phyloP scores from a whole-genome alignment of 37 sponge, comb jelly and placozoan species.

The Ephydatia muelleri region DNA sequence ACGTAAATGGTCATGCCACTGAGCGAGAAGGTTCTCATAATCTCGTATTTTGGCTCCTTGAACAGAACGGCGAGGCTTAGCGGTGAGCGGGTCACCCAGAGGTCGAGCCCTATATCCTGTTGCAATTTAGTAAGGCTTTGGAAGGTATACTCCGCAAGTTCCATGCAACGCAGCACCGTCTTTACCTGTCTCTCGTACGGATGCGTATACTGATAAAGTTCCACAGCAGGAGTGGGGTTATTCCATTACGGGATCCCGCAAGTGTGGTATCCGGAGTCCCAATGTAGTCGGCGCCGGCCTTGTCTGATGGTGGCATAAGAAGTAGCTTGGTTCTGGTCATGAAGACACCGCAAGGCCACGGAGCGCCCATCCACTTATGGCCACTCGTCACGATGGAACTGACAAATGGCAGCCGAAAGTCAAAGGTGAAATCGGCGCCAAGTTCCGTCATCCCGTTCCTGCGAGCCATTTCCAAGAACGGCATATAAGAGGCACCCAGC shows the following conservation, averaged over 20 bases:
- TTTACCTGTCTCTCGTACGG: slow-evolving; percentile 18
- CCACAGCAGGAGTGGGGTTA: slow-evolving; percentile 12
- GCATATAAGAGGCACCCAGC: slow-evolving; percentile 37
- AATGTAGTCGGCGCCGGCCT: background rate
- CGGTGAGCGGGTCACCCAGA: slow-evolving; percentile 14
- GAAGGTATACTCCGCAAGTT: slow-evolving; percentile 3
- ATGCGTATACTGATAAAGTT: slow-evolving; percentile 32
- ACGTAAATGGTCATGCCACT: background rate
- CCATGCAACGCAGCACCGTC: slow-evolving; percentile 9
- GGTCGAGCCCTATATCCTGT: slow-evolving; percentile 5
- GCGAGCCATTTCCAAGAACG: slow-evolving; percentile 26
- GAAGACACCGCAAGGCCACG: slow-evolving; percentile 27
- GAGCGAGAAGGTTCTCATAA: slow-evolving; percentile 5
- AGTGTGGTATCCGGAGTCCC: slow-evolving; percentile 40
- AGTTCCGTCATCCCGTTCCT: background rate
- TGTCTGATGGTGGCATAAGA: background rate
- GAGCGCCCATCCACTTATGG: slow-evolving; percentile 34
- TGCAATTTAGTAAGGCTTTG: background rate
- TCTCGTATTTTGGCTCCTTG: slow-evolving; percentile 2
- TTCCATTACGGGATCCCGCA: slow-evolving; percentile 30
- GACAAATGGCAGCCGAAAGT: slow-evolving; percentile 25
- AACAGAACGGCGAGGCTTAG: slow-evolving; percentile 12
- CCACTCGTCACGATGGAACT: slow-evolving; percentile 38
- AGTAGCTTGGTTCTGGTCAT: slow-evolving; percentile 14
- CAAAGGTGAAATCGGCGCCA: slow-evolving; percentile 15